phyloP scores from a whole-genome alignment of 2,113 vertebrate species.

The Hiodon alosoides region DNA sequence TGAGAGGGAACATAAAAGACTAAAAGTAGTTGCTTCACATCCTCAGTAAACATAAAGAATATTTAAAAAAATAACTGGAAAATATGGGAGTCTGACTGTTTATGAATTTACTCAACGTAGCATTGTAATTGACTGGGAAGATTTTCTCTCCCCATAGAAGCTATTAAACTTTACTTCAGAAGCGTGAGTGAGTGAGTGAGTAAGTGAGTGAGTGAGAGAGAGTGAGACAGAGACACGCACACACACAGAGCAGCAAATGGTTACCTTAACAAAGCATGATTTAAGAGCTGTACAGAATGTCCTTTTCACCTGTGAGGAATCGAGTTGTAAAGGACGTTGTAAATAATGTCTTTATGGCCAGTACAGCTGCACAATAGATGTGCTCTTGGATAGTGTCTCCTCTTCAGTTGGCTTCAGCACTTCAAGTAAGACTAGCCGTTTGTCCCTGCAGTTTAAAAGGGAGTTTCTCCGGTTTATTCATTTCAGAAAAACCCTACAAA shows the following conservation, averaged over 20 bases:
- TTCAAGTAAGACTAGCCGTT: background rate
- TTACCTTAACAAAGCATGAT: background rate
- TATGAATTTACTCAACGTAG: background rate
- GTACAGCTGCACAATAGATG: background rate
- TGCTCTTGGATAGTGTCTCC: background rate
- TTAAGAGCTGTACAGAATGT: background rate
- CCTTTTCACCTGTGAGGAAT: background rate
- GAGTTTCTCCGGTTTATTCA: no score
- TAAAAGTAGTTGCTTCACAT: background rate
- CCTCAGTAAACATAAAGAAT: background rate
- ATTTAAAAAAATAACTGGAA: background rate
- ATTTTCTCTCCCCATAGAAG: background rate
- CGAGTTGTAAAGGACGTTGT: background rate
- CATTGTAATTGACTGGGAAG: background rate
- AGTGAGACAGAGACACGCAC: background rate
- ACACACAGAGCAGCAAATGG: background rate
- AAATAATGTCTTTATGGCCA: background rate
- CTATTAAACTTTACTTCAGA: background rate
- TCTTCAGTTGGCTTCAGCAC: background rate
- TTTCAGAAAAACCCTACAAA: background rate
- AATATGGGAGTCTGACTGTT: background rate
- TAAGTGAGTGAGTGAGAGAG: background rate
- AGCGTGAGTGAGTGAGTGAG: background rate
- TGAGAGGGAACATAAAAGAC: slow-evolving; percentile 2
- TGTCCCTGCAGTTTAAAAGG: background rate